A percentile compares a stretch with the other conserved stretches of the same genome.
Conservation (phyloP, 2,888 invertebrate genomes). For the Drosophila dives region DNA sequence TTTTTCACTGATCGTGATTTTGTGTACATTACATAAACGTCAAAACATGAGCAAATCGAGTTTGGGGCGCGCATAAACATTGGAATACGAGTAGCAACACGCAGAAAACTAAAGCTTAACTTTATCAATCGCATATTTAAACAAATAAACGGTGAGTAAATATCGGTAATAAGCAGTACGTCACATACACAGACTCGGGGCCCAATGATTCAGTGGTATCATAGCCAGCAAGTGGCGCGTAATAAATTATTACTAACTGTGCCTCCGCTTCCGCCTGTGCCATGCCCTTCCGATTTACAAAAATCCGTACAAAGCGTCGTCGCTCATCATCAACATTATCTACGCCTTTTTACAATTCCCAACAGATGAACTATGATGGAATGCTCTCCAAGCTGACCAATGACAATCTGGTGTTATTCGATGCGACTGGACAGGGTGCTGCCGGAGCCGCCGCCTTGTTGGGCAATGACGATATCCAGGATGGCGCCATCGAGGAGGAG, state of each 20-base stretch:
- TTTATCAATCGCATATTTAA: constrained; percentile 75
- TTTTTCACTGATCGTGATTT: constrained; percentile 4
- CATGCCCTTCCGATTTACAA: constrained; percentile 66
- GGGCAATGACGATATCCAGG: constrained; percentile 47
- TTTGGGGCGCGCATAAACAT: constrained; percentile 39
- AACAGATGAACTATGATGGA: constrained; percentile 85
- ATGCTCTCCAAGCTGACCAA: constrained; percentile 83
- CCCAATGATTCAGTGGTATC: constrained; percentile 62
- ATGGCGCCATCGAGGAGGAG: constrained; percentile 79
- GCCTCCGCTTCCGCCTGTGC: constrained; percentile 25
- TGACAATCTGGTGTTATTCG: constrained; percentile 80
- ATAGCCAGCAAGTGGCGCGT: constrained; percentile 50
- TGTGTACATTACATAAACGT: neutral
- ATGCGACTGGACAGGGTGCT: constrained; percentile 41
- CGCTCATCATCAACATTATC: constrained; percentile 36
- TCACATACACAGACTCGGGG: constrained; percentile 35
- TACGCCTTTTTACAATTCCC: constrained; percentile 33
- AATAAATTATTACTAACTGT: constrained; percentile 21
- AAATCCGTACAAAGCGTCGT: constrained; percentile 67
- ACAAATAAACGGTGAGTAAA: constrained; percentile 82
- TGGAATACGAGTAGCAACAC: constrained; percentile 43
- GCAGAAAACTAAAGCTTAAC: constrained; percentile 68
- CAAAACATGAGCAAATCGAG: neutral
- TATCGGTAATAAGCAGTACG: constrained; percentile 63
- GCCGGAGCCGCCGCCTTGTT: constrained; percentile 9